These are phyloP conservation scores for Anastatus disparis DNA, from an alignment of 1,140 invertebrate genomes.

Conservation along the genomic window DNA sequence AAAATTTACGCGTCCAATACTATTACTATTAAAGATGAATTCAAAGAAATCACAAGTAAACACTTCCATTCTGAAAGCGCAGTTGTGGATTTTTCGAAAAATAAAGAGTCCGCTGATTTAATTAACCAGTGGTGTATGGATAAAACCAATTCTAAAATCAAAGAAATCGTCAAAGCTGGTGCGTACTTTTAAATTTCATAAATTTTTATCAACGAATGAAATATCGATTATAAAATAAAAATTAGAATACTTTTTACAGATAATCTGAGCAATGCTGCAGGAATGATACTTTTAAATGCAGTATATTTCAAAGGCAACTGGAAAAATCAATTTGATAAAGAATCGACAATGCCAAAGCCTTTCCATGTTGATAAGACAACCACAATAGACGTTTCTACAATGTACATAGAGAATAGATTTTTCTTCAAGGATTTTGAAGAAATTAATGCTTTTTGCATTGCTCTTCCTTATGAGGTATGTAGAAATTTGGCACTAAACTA, in stretches of 20 bases:
- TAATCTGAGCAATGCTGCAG: background rate
- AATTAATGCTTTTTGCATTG: constrained; percentile 66
- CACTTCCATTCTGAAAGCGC: constrained; percentile 62
- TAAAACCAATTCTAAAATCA: constrained; percentile 74
- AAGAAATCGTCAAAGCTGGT: constrained; percentile 64
- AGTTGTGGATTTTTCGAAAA: constrained; percentile 67
- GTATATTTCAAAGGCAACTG: constrained; percentile 79
- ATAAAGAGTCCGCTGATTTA: constrained; percentile 58
- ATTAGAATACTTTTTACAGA: no score
- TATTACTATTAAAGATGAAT: constrained; percentile 38
- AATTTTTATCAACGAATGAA: no score
- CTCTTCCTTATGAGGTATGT: constrained; percentile 68
- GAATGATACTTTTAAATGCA: constrained; percentile 71
- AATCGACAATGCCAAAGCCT: constrained; percentile 63
- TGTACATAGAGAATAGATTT: constrained; percentile 68
- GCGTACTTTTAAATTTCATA: no score
- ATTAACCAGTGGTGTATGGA: constrained; percentile 76
- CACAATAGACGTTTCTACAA: constrained; percentile 68
- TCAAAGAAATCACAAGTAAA: constrained; percentile 26
- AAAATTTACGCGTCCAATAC: constrained; percentile 45
- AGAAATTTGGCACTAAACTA: background rate
- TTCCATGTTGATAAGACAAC: constrained; percentile 67
- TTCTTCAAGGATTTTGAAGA: constrained; percentile 64
- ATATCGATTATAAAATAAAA: no score
- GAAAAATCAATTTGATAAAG: constrained; percentile 69